Base-by-base conservation (phyloP, 2,797 vertebrate genomes). In the Cyprinella venusta region DNA sequence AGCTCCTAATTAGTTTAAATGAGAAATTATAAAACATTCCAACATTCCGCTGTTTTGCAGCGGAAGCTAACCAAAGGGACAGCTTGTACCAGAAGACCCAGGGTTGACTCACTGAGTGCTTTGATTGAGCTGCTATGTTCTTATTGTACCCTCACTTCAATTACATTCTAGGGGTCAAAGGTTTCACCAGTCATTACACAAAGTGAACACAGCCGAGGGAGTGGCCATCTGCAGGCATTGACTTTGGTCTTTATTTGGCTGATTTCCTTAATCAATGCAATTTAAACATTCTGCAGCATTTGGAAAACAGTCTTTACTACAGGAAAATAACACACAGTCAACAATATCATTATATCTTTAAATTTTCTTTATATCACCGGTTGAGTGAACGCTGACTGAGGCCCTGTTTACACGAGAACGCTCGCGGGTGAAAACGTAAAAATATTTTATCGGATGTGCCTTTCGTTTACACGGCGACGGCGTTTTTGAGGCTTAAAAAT, bases 61-160 rank as follows among this genome's bases (percentile, higher is more conserved):
- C 40, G 13, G 56, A 40, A 59, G 76, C 24, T 7, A 70, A 72
- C 64, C 33, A 82, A 84, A 67, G 38, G 82, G 45, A 24, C n/a
- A 77, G 6, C 8, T 19, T 70, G 64, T 76, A 80, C 84, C 61
- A 21, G 76, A 64, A 56, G 9, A 78, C 83, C 79, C 30, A 21
- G 76, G 77, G 84, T 72, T 84, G 8, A 89, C 77, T 71, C 26
- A 54, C 87, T 82, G 78, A 71, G 85, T 67, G 18, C 42, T 24
- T 72, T 87, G 84, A 92, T 90, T 91, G 86, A 88, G 52, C 64
- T 61, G 84, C 76, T 56, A 6, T 76, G 45, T 30, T 65, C 86
- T 92, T 91, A 92, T 93, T 91, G 86, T 89, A 76, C 50, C 48
- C 21, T 90, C 82, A 86, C 79, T 84, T 91, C 79, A 89, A 87